phyloP scores from a whole-genome alignment of 2,888 invertebrate genomes.

The Hydraecia micacea region DNA sequence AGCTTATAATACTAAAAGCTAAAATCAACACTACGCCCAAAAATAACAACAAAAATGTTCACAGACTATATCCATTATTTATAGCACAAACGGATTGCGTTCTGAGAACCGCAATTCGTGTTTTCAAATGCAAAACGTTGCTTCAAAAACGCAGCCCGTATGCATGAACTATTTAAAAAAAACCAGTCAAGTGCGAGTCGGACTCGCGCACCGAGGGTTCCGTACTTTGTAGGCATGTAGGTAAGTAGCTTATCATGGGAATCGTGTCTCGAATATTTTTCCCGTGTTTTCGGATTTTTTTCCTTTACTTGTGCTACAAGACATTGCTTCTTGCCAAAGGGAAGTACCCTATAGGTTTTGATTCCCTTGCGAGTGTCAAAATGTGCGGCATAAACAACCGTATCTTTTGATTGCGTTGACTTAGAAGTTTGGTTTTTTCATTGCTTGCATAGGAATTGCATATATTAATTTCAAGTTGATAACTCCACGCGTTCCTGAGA shows the following conservation, averaged over 20 bases:
- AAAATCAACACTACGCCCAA: constrained; percentile 3
- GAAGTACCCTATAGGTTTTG: no score
- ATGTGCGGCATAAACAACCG: no score
- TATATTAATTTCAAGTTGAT: no score
- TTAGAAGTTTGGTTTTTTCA: no score
- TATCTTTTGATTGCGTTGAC: no score
- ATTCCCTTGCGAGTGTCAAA: no score
- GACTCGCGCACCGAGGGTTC: neutral
- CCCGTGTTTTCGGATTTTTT: neutral
- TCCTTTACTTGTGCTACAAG: neutral
- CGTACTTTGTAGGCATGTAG: no score
- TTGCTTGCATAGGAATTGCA: no score
- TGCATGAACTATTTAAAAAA: constrained; percentile 1
- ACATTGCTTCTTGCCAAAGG: neutral
- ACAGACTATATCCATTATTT: constrained; percentile 21
- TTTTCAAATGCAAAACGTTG: constrained; percentile 19
- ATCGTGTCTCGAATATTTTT: no score
- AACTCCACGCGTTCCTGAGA: no score
- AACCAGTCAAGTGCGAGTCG: neutral
- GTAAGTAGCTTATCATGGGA: no score
- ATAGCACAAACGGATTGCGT: constrained; percentile 7
- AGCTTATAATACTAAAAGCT: constrained; percentile 24
- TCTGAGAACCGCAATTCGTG: constrained; percentile 8
- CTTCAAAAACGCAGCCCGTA: constrained; percentile 3
- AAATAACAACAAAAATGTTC: constrained; percentile 22